Conservation (phyloP, 2,888 invertebrate species). For the Brachylomia viminalis region DNA sequence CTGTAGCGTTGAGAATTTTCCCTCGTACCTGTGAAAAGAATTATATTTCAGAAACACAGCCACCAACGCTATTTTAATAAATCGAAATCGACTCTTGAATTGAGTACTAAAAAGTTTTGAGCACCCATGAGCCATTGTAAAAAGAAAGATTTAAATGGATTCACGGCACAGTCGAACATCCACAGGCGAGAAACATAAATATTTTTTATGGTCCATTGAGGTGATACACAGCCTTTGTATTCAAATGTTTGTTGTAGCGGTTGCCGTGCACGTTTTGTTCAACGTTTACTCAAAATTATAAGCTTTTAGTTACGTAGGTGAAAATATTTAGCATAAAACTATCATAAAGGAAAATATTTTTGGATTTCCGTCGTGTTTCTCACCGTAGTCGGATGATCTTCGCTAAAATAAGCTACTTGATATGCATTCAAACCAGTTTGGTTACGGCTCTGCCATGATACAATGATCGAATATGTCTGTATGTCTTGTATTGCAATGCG, state of each 20-base stretch:
- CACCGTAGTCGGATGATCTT: constrained; percentile 89
- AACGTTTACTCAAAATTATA: constrained; percentile 76
- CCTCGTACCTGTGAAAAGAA: constrained; percentile 92
- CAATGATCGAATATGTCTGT: constrained; percentile 95
- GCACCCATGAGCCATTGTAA: constrained; percentile 78
- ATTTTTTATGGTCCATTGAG: constrained; percentile 90
- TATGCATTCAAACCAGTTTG: constrained; percentile 96
- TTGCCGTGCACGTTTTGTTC: constrained; percentile 80
- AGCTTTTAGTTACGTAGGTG: constrained; percentile 73
- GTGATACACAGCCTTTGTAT: constrained; percentile 90
- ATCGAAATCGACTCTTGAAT: constrained; percentile 58
- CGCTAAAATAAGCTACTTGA: constrained; percentile 95
- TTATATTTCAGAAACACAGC: constrained; percentile 19
- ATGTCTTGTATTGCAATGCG: constrained; percentile 97
- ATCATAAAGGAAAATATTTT: constrained; percentile 50
- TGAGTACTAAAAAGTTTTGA: constrained; percentile 71
- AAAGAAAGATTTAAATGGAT: constrained; percentile 86
- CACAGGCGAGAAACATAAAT: constrained; percentile 88
- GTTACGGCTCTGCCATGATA: constrained; percentile 97
- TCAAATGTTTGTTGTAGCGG: constrained; percentile 89
- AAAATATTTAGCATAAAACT: constrained; percentile 60
- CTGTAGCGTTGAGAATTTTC: constrained; percentile 93
- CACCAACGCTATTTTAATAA: constrained; percentile 24
- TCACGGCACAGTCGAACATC: constrained; percentile 82
- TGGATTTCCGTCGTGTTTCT: constrained; percentile 69